These are phyloP conservation scores for Mormyrops boulengeri DNA, from an alignment of 2,797 vertebrate genomes.

Conservation along the genomic window DNA sequence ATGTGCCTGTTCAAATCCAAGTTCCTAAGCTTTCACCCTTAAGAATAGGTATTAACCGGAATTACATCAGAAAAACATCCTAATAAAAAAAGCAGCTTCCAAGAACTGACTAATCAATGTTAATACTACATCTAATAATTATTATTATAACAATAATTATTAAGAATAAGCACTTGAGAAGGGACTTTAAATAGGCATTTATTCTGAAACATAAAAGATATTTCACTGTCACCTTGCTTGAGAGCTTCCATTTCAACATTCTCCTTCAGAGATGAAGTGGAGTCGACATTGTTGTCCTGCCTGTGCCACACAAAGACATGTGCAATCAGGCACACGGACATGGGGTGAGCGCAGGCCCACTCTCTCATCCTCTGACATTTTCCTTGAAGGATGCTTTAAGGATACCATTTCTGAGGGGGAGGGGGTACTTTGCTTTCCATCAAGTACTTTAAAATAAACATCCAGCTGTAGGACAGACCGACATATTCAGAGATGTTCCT, in stretches of 20 bases:
- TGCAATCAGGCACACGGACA: background rate
- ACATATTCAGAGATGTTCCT: background rate
- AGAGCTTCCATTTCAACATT: constrained; percentile 65
- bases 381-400: background rate
- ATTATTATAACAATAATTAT: background rate
- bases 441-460: background rate
- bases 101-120: background rate
- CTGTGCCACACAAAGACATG: constrained; percentile 47
- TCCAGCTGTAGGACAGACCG: background rate
- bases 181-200: background rate
- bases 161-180: background rate
- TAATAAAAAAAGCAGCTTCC: background rate
- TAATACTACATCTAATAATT: background rate
- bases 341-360: background rate
- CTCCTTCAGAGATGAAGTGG: constrained; percentile 78
- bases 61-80: background rate
- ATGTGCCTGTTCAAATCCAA: background rate
- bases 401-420: background rate
- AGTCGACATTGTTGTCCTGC: constrained; percentile 83
- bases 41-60: background rate
- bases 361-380: constrained; percentile 7
- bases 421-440: background rate
- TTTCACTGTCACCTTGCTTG: constrained; percentile 71
- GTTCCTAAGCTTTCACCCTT: background rate
- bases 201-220: background rate